A percentile compares a stretch with the other conserved stretches of the same genome.
Evolutionary conservation across 92 coral and sea anemone genomes (phyloP).

Genomic region (Bergia puertoricense): DNA sequence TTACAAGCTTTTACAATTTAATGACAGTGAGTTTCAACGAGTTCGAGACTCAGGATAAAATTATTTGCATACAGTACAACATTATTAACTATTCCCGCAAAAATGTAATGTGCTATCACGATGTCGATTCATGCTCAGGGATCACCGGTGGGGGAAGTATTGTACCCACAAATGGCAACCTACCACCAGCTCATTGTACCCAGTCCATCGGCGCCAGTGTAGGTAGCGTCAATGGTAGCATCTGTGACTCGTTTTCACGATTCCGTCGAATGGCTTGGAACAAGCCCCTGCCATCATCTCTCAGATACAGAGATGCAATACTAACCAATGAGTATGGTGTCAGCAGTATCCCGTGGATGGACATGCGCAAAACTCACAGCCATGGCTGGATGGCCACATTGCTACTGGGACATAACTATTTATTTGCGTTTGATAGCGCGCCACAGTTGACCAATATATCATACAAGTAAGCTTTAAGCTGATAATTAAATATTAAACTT

Average conservation of each 20-base stretch:
- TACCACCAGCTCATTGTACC: constrained; percentile 80
- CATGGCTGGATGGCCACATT: constrained; percentile 86
- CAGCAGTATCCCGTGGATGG: constrained; percentile 71
- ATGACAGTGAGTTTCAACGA: no score
- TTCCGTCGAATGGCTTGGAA: constrained; percentile 91
- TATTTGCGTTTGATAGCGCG: constrained; percentile 65
- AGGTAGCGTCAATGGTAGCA: constrained; percentile 65
- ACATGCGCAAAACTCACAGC: constrained; percentile 71
- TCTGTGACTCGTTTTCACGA: constrained; percentile 68
- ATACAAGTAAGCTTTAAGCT: constrained; percentile 58
- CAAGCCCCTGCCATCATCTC: constrained; percentile 65
- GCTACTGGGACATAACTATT: constrained; percentile 73
- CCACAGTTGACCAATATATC: constrained; percentile 86
- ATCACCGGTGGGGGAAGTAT: constrained; percentile 74
- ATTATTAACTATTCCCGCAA: not conserved
- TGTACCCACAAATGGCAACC: constrained; percentile 82
- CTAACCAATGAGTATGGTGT: constrained; percentile 78
- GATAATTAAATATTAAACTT: not conserved
- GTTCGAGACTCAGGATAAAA: no score
- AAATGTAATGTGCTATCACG: not conserved
- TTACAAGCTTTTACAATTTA: no score
- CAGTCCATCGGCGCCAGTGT: constrained; percentile 65
- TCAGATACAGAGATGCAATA: constrained; percentile 63
- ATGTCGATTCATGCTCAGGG: constrained; percentile 26
- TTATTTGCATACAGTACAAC: no score